Evolutionary conservation across 2,888 invertebrate genomes (phyloP), one percentile per base, ranked within the genome.

Genomic region (Meandrusa payeni): DNA sequence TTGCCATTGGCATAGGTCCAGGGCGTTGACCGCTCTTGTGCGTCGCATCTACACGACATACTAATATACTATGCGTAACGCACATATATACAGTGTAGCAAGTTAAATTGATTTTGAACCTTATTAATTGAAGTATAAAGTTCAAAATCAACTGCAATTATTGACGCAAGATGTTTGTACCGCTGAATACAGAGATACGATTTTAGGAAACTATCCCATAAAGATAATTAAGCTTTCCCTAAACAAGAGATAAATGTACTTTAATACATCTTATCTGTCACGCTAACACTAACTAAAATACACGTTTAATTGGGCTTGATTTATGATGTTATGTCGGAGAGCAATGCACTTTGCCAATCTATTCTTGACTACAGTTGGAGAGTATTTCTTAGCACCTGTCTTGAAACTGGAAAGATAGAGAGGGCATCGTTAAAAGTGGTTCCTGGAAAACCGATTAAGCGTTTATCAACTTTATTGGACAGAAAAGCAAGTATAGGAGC

Each of bases 1-100:
- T 68, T 75, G 74, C 72, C 78, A 79, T 81, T 83, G 79, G 80
- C 78, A 80, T 76, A 80, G 76, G 78, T 64, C 64, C 60, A 57
- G 81, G 69, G 45, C 81, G 63, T 68, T 76, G 76, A 80, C 69
- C 82, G 38, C 38, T 38, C 54, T 55, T 38, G 49, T 66, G 64
- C 62, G 61, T 65, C 26, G 17, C 23, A 45, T 39, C 20, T 29
- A 29, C 24, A 34, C 44, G 29, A 39, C 17, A 34, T 17, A 11
- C 9, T 11, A 38, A 33, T 34, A 34, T 39, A 38, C 32, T 9
- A 12, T 33, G 31, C n/a, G n/a, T n/a, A n/a, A 23, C 31, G 28
- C 27, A 34, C 19, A 23, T 28, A 17, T 33, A 28, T 44, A 34
- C 9, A 3, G 4, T 19, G 23, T 10, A 15, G 5, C 9, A 6